Base-by-base conservation (phyloP, 1,140 invertebrate genomes). In the Drosophila saltans region DNA sequence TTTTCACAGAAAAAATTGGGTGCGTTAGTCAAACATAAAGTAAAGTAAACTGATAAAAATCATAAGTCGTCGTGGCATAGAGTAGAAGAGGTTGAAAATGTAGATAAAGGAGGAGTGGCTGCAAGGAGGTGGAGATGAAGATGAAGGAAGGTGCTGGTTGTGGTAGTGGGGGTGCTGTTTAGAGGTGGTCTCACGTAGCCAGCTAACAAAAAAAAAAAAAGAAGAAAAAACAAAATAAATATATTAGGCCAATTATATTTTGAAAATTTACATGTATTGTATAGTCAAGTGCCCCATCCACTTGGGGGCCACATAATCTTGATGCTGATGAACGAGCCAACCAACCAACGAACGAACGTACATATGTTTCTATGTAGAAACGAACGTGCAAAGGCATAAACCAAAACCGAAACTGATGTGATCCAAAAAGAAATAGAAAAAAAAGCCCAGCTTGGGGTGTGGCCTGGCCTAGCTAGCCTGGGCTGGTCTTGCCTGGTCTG, bases 161-260 rank as follows among this genome's bases (percentile, higher is more conserved):
- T 7, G 28, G 28, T 30, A 30, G 28, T 36, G 33, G 33, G 33
- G 33, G 33, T 36, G 33, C 33, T 36, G 45, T 7, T 59, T 58
- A 30, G 28, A 45, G 24, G 71, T 71, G 70, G 72, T 78, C 76
- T 76, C 58, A 73, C 61, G 69, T 48, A 48, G 33, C 33, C 33
- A 36, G 33, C 33, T 36, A 36, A 36, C 3, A 36, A 36, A 36
- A 36, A 36, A 70, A 75, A 66, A 69, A 75, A 59, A 57, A 75
- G 24, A 11, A 61, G 10, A 55, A 71, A 65, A 69, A 66, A 63
- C 77, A 78, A 70, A 64, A 75, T 73, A 56, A 82, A 82, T 52
- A 82, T 86, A 86, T 86, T 86, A 77, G 83, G 83, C 83, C 82
- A 86, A 88, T 86, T 86, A 86, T 86, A 77, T 82, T 82, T 73